Evolutionary conservation across 2,797 vertebrate genomes (phyloP).

Genomic region (Argentina silus): DNA sequence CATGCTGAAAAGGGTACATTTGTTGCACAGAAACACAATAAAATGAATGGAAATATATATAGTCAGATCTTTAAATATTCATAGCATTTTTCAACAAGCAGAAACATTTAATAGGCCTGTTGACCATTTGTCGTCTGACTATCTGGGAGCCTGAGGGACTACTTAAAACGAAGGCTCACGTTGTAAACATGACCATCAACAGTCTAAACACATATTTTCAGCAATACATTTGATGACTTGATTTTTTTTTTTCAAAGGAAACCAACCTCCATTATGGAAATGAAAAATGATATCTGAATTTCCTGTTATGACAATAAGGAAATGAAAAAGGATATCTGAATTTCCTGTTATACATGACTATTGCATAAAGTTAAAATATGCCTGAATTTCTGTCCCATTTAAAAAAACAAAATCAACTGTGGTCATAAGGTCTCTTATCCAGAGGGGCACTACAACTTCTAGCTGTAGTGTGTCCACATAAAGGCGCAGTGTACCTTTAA

Average conservation of each 20-base stretch:
- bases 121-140: too few species aligned
- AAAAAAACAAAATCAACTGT: not conserved
- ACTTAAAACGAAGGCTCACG: too few species aligned
- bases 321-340: not conserved
- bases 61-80: too few species aligned
- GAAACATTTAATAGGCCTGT: too few species aligned
- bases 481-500: constrained; percentile 72
- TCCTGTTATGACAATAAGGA: constrained; percentile 60
- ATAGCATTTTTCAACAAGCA: too few species aligned
- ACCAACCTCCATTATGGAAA: constrained; percentile 8
- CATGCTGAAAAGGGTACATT: too few species aligned
- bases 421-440: constrained; percentile 32
- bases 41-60: too few species aligned
- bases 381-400: not conserved
- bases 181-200: too few species aligned
- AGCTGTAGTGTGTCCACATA: constrained; percentile 13
- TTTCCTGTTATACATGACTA: not conserved
- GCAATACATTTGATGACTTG: constrained; percentile 27
- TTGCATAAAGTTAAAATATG: not conserved
- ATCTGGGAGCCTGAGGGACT: too few species aligned
- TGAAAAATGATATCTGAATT: constrained; percentile 42
- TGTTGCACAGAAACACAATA: too few species aligned
- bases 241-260: constrained; percentile 27
- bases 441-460: constrained; percentile 45
- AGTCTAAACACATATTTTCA: not conserved